These are phyloP conservation scores for Heliothis virescens DNA, from an alignment of 1,140 invertebrate species.

Conservation along the genomic window DNA sequence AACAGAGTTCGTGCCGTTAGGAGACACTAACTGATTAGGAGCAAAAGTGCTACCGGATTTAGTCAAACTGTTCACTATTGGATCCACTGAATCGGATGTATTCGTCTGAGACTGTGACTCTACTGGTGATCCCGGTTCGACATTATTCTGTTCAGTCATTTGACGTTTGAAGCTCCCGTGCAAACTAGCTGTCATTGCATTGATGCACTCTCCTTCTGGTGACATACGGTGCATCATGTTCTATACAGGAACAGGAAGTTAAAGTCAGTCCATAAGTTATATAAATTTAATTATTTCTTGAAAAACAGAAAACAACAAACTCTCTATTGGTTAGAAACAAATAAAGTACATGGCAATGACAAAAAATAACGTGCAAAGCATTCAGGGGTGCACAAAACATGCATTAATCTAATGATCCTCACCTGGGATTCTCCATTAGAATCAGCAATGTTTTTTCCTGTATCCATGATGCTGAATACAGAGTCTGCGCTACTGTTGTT, in stretches of 20 bases:
- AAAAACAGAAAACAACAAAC: conserved; percentile 48
- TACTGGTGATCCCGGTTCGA: conserved; percentile 77
- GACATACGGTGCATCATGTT: conserved; percentile 85
- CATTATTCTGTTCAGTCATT: conserved; percentile 73
- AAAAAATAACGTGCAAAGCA: conserved; percentile 57
- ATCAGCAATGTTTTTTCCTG: conserved; percentile 71
- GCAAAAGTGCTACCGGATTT: conserved; percentile 77
- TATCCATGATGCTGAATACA: conserved; percentile 72
- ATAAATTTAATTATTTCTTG: conserved; percentile 39
- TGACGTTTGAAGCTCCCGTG: conserved; percentile 84
- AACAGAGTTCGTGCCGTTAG: conserved; percentile 86
- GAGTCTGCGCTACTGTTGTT: conserved; percentile 73
- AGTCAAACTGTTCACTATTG: conserved; percentile 77
- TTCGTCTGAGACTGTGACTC: conserved; percentile 80
- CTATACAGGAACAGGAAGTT: conserved; percentile 82
- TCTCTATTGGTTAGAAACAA: conserved; percentile 52
- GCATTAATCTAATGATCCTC: conserved; percentile 64
- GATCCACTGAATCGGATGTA: conserved; percentile 78
- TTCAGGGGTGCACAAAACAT: conserved; percentile 57
- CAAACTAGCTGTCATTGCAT: conserved; percentile 82
- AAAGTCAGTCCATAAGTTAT: conserved; percentile 57
- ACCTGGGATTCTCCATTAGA: conserved; percentile 78
- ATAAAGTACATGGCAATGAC: conserved; percentile 26
- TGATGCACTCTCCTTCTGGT: conserved; percentile 85
- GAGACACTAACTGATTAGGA: conserved; percentile 85